Conservation (phyloP, 2,797 vertebrate genomes). For the Sebastes taczanowskii region DNA sequence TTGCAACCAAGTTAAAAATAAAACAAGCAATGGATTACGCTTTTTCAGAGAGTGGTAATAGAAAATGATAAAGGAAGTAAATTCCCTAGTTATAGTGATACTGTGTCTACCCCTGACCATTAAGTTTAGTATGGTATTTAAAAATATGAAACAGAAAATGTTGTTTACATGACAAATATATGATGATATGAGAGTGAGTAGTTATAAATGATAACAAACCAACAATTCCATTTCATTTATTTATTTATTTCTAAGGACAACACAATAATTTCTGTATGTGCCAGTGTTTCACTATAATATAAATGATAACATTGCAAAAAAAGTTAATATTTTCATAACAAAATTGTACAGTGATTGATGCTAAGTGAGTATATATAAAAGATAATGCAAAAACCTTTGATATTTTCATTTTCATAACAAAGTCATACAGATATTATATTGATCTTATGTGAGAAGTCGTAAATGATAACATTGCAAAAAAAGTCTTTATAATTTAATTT, state of each 20-base stretch:
- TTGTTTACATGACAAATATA: not conserved
- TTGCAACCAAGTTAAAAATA: not conserved
- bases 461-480: not conserved
- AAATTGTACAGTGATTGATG: not conserved
- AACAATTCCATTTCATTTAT: not conserved
- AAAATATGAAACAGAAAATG: not conserved
- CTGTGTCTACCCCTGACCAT: not conserved
- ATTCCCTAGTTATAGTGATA: not conserved
- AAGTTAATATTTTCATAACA: not conserved
- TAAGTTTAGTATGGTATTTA: not conserved
- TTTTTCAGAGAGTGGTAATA: not conserved
- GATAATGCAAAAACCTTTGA: not conserved
- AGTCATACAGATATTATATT: not conserved
- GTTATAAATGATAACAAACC: not conserved
- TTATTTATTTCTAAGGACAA: not conserved
- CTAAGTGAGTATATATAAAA: not conserved
- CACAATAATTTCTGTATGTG: not conserved
- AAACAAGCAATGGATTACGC: not conserved
- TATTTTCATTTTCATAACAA: not conserved
- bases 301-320: not conserved
- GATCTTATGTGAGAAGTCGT: fast-evolving
- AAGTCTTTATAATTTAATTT: not conserved
- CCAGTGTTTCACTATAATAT: not conserved
- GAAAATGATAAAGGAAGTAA: not conserved
- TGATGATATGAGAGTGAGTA: not conserved